Evolutionary conservation across 2,888 invertebrate species (phyloP).

Genomic region (Philhelius pedissequus): DNA sequence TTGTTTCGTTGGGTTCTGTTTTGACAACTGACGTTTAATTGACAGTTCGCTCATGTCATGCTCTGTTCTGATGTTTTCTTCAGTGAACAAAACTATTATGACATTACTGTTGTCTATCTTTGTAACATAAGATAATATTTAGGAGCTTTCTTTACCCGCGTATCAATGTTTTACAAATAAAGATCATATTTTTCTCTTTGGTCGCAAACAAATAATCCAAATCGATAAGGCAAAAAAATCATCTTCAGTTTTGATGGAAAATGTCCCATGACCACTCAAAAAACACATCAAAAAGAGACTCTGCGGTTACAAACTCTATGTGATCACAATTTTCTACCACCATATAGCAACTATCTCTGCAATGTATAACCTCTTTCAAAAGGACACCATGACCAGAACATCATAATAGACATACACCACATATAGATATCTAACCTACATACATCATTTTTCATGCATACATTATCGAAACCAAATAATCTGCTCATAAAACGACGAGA

Average conservation of each 20-base stretch:
- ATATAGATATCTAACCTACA: no score
- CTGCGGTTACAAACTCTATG: background rate
- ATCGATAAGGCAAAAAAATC: background rate
- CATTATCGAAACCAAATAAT: slow-evolving; percentile 38
- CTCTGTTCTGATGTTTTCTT: no score
- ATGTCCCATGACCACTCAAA: background rate
- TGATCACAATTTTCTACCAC: background rate
- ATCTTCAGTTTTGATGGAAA: slow-evolving; percentile 1
- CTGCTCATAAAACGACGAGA: slow-evolving; percentile 37
- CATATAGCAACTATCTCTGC: background rate
- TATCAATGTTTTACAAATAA: background rate
- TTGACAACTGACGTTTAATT: no score
- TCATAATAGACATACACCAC: slow-evolving; percentile 24
- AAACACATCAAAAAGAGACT: slow-evolving; percentile 1
- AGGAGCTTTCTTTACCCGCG: no score
- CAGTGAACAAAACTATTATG: no score
- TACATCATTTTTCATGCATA: slow-evolving; percentile 42
- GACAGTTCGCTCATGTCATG: no score
- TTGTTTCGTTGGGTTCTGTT: no score
- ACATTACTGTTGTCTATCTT: no score
- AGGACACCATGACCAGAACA: background rate
- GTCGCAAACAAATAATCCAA: background rate
- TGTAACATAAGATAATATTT: no score
- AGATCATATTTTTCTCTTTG: background rate
- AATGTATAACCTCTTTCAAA: background rate